Evolutionary conservation across 2,888 invertebrate species (phyloP).

Genomic region (Spodoptera picta): DNA sequence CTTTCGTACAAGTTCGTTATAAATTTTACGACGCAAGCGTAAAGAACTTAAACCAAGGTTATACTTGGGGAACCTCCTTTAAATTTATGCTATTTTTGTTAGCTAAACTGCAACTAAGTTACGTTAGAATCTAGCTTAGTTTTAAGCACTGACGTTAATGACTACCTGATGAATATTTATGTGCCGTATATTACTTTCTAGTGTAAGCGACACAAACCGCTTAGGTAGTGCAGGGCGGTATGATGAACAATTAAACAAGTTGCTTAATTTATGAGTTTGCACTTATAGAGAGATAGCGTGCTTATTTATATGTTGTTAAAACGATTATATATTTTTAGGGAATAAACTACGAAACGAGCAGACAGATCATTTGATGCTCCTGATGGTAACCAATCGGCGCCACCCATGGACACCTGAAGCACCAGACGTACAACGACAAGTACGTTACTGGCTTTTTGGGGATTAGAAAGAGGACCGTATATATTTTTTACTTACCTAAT

Average conservation of each 20-base stretch:
- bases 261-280: slow-evolving; percentile 7
- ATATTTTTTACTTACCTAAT: no score
- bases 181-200: slow-evolving; percentile 40
- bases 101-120: slow-evolving; percentile 41
- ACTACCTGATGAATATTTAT: slow-evolving; percentile 58
- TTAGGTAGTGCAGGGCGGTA: slow-evolving; percentile 2
- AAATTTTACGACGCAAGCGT: slow-evolving; percentile 40
- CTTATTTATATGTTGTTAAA: no score
- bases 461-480: no score
- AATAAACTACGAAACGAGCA: no score
- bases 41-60: slow-evolving; percentile 46
- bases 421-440: no score
- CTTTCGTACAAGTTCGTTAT: slow-evolving; percentile 38
- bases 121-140: slow-evolving; percentile 46
- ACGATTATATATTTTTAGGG: no score
- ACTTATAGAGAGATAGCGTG: background rate
- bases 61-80: slow-evolving; percentile 28
- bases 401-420: no score
- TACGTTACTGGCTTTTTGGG: no score
- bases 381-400: no score
- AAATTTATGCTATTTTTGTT: slow-evolving; percentile 41
- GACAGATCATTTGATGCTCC: no score
- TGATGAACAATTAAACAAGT: slow-evolving; percentile 10
- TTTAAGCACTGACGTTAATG: slow-evolving; percentile 52
- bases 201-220: slow-evolving; percentile 16